A percentile compares a stretch with the other conserved stretches of the same genome.
Evolutionary conservation across 64 coral and sea anemone species (phyloP).

Genomic region (Stichodactyla mertensii): DNA sequence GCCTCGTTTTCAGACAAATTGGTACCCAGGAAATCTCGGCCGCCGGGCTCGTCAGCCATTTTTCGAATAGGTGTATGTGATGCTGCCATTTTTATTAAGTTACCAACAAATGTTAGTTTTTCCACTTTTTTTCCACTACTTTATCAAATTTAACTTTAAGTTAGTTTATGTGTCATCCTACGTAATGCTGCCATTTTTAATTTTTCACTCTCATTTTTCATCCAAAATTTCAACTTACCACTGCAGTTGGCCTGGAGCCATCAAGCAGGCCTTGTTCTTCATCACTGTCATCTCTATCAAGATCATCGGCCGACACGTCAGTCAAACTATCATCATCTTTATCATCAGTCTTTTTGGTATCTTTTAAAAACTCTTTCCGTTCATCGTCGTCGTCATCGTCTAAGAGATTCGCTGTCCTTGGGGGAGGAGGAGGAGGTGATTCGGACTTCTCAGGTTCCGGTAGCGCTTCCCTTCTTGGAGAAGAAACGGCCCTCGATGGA

Average conservation of each 20-base stretch:
- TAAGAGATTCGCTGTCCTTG: constrained; percentile 6
- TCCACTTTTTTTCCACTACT: no score
- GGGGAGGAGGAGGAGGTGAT: not conserved
- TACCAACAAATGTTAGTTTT: no score
- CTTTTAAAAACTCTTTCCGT: not conserved
- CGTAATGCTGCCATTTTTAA: no score
- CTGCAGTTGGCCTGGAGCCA: constrained; percentile 15
- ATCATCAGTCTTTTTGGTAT: constrained; percentile 3
- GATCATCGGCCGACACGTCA: constrained; percentile 6
- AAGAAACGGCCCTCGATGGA: not conserved
- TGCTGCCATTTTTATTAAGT: no score
- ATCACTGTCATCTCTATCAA: constrained; percentile 12
- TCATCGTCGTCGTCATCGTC: constrained; percentile 24
- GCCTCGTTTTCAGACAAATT: no score
- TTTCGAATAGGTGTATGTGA: no score
- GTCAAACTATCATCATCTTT: constrained; percentile 19
- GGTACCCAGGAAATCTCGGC: no score
- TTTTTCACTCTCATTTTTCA: no score
- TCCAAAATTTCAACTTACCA: constrained; percentile 7
- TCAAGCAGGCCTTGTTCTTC: not conserved
- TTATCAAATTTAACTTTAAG: no score
- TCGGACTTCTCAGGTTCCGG: not conserved
- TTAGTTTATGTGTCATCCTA: no score
- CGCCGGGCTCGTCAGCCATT: no score
- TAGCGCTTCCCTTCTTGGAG: not conserved